Evolutionary conservation across 2,113 vertebrate species (phyloP).

Genomic region (Aythya baeri): DNA sequence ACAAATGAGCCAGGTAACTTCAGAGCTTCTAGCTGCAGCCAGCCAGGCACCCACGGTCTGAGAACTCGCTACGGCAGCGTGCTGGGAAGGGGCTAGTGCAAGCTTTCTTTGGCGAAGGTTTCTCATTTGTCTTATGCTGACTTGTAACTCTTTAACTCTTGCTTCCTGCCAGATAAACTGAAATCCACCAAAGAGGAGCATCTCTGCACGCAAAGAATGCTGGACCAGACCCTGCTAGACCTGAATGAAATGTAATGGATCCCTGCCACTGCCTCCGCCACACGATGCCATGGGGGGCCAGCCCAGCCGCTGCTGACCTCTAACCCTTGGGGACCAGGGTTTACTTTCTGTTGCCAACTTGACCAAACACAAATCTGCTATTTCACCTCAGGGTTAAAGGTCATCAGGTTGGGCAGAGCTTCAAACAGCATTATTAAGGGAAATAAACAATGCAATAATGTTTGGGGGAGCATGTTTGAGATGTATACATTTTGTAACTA

Average conservation of each 20-base stretch:
- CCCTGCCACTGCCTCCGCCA: conserved; percentile 22
- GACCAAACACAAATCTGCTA: conserved; percentile 36
- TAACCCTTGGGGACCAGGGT: conserved; percentile 52
- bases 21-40: conserved; percentile 3
- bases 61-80: neutral
- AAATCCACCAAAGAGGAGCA: conserved; percentile 90
- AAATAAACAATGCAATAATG: conserved; percentile 68
- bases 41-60: neutral
- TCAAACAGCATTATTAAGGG: conserved; percentile 71
- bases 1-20: neutral
- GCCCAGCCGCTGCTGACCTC: conserved; percentile 67
- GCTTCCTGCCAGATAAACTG: conserved; percentile 84
- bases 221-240: conserved; percentile 94
- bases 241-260: conserved; percentile 88
- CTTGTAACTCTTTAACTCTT: conserved; percentile 29
- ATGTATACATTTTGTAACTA: conserved; percentile 71
- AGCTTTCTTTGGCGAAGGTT: neutral
- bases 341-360: conserved; percentile 37
- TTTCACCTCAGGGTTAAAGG: conserved; percentile 50
- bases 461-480: conserved; percentile 70
- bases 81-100: conserved; percentile 1
- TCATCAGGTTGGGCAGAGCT: conserved; percentile 58
- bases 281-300: neutral
- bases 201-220: conserved; percentile 87
- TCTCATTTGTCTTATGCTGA: fast-evolving